Base-by-base conservation (phyloP, 2,113 vertebrate species). In the Megaceryle maxima region DNA sequence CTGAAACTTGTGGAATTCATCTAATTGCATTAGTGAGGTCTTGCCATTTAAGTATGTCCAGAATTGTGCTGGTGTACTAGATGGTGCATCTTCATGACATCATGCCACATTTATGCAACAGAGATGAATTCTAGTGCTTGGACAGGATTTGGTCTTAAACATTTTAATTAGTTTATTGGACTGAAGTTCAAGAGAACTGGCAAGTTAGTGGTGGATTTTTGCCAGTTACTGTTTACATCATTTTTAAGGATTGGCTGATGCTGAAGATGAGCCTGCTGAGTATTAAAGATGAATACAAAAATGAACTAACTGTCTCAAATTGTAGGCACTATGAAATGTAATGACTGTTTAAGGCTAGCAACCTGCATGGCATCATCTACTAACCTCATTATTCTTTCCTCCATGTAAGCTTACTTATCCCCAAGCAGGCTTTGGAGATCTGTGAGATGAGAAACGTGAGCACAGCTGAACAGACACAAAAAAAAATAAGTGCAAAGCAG, bases 151-250 rank as follows among this genome's bases (percentile, higher is more conserved):
- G 51, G 6, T 88, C 78, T 88, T 88, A 60, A 93, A 70, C 20
- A 37, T 90, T 94, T 97, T 86, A 88, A 83, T 96, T 93, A 83
- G 25, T 60, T 74, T 44, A 72, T 90, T 93, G 88, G 56, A 72
- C 44, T 90, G 76, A 78, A 37, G 56, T 53, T 92, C 46, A 69
- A 80, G 33, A 93, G 80, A 88, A 75, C 76, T 87, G 92, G 76
- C 83, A 81, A 68, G 48, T 83, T 78, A 66, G 12, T 70, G 37
- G 48, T 92, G 51, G 60, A 48, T 69, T 83, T 94, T 92, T 93
- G 95, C 90, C 90, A 78, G 43, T 70, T 88, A 14, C 48, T 46
- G 6, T 75, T 88, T 59, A 43, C 26, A 13, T 86, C 0, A 41
- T 78, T 94, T 73, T 78, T 60, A 88, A 90, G 68, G 64, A 33